Conservation (phyloP, 2,888 invertebrate genomes). For the Ditula angustiorana region DNA sequence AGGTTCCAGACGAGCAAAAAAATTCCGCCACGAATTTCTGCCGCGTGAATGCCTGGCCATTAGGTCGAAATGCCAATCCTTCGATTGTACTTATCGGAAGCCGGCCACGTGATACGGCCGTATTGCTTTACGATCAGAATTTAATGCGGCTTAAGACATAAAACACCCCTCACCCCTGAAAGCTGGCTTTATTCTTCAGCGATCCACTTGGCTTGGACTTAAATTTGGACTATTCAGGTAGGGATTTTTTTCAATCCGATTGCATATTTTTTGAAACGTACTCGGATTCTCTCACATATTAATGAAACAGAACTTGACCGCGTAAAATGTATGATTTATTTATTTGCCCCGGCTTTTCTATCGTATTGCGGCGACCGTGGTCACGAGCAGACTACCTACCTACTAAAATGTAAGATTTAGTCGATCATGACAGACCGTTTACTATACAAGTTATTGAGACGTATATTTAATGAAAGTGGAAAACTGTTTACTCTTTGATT, state of each 20-base stretch:
- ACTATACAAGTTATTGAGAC: too few relatives aligned
- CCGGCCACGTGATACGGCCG: conserved; percentile 43
- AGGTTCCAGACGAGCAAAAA: neutral
- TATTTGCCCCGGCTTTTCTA: neutral
- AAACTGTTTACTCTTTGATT: too few relatives aligned
- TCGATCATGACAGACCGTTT: too few relatives aligned
- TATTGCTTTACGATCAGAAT: conserved; percentile 55
- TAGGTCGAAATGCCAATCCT: conserved; percentile 1
- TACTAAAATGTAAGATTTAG: too few relatives aligned
- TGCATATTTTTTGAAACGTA: too few relatives aligned
- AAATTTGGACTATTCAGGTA: neutral
- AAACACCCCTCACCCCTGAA: conserved; percentile 53
- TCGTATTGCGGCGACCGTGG: neutral
- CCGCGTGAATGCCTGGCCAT: neutral
- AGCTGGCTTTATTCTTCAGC: conserved; percentile 32
- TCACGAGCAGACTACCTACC: too few relatives aligned
- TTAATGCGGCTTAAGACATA: conserved; percentile 50
- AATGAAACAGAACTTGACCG: neutral
- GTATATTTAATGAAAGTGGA: too few relatives aligned
- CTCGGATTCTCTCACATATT: neutral
- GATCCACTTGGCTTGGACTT: conserved; percentile 17
- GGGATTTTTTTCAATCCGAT: neutral
- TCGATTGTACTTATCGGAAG: conserved; percentile 27
- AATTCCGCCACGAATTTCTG: neutral
- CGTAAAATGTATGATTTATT: neutral